These are phyloP conservation scores for Biston betularia DNA, from an alignment of 2,888 invertebrate genomes.

Conservation along the genomic window DNA sequence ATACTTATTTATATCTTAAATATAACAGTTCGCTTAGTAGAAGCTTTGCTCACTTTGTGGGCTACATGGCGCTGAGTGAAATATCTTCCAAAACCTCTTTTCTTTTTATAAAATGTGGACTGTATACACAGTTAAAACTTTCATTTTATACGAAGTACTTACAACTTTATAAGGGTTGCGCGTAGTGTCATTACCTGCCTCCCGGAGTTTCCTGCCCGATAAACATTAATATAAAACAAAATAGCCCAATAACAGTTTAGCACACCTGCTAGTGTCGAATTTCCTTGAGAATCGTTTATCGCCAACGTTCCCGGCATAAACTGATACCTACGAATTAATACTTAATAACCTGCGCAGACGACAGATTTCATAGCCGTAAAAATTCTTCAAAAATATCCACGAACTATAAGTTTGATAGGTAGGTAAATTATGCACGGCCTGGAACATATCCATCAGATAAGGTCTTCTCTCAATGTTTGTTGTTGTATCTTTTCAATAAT, in stretches of 20 bases:
- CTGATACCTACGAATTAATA: conserved; percentile 46
- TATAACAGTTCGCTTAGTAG: no score
- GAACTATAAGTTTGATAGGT: no score
- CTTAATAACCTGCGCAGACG: conserved; percentile 3
- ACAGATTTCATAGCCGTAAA: neutral
- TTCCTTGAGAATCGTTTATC: conserved; percentile 76
- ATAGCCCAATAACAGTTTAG: conserved; percentile 50
- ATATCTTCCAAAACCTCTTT: no score
- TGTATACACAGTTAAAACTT: no score
- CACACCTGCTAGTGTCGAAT: conserved; percentile 70
- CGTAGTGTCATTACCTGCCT: conserved; percentile 8
- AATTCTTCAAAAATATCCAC: neutral
- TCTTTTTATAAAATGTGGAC: no score
- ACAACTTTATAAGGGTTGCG: conserved; percentile 1
- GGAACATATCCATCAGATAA: no score
- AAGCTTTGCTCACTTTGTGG: no score
- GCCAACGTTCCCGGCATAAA: conserved; percentile 69
- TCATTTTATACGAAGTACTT: conserved; percentile 2
- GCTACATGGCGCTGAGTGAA: no score
- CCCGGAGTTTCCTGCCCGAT: conserved; percentile 19
- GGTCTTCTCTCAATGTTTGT: no score
- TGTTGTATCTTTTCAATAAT: no score
- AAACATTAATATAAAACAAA: conserved; percentile 25
- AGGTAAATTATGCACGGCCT: no score
- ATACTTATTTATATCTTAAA: no score